Evolutionary conservation across 2,113 vertebrate genomes (phyloP), one percentile per base, ranked within the genome.

Genomic region (Steatornis caripensis): DNA sequence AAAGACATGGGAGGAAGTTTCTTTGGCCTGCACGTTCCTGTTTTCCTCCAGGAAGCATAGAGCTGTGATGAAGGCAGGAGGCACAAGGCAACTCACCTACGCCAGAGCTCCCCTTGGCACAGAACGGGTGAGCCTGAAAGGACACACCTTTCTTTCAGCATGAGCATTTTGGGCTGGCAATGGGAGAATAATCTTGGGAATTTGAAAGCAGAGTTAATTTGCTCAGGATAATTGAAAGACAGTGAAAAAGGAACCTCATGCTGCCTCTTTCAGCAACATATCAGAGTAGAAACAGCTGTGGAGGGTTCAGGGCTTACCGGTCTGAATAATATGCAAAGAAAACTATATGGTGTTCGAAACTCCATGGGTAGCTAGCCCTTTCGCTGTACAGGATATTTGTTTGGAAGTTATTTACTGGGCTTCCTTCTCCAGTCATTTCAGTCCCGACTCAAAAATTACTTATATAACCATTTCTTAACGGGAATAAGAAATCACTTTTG

Each of bases 201-300:
- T 75, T 93, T 93, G 70, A 92, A 86, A 84, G 53, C 34, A 64
- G 60, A 75, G 15, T 65, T 75, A 75, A 84, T 95, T 96, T 76
- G 30, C 61, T 93, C 20, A 37, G 2, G 2, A 7, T 88, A 78
- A 71, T 30, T 71, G 41, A 69, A 90, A 91, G 69, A 58, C 10
- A 29, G 65, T 92, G 65, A 75, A 65, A 89, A 77, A 83, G 14
- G 48, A 66, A 85, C 41, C 21, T 84, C 58, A 60, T 36, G 66
- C 51, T 91, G 36, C 58, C 51, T 78, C 34, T 94, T 89, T 61
- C 62, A 86, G 53, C 27, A 58, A 24, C 14, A 34, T 84, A 92
- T 90, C 49, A 65, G 41, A 71, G 15, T 68, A 10, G 6, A 84
- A 81, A 30, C 60, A 87, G 41, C 68, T 72, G 49, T 72, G 49